phyloP scores from a whole-genome alignment of 2,888 invertebrate genomes.

The Dynastes tityus region DNA sequence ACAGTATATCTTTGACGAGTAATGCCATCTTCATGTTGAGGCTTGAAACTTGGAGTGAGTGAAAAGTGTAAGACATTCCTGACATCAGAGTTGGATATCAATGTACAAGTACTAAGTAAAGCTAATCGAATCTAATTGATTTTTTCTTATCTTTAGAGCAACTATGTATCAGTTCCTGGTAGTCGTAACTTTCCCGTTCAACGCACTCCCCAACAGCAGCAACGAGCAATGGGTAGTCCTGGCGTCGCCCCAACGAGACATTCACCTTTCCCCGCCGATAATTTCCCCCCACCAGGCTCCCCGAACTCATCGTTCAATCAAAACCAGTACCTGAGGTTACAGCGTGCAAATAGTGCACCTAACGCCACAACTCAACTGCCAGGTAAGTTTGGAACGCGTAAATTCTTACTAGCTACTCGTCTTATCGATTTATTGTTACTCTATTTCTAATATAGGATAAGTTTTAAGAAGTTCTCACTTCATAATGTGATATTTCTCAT shows the following conservation, averaged over 20 bases:
- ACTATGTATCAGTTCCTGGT: conserved; percentile 61
- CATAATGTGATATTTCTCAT: not conserved
- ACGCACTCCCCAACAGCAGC: conserved; percentile 61
- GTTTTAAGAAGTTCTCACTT: conserved; percentile 46
- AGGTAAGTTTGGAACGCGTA: conserved; percentile 68
- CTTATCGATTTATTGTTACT: conserved; percentile 13
- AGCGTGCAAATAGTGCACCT: conserved; percentile 74
- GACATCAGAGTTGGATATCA: too few relatives aligned
- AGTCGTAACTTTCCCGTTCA: conserved; percentile 60
- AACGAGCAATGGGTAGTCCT: conserved; percentile 72
- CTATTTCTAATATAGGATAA: conserved; percentile 34
- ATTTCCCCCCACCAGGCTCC: conserved; percentile 73
- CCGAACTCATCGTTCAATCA: conserved; percentile 70
- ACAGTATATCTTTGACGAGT: too few relatives aligned
- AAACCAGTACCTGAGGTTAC: conserved; percentile 73
- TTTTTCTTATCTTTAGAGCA: conserved; percentile 57
- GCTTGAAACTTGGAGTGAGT: too few relatives aligned
- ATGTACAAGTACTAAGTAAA: too few relatives aligned
- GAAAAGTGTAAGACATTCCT: too few relatives aligned
- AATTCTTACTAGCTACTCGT: not conserved
- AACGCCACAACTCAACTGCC: conserved; percentile 75
- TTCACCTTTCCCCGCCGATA: conserved; percentile 73
- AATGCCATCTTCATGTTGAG: too few relatives aligned
- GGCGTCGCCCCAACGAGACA: conserved; percentile 73
- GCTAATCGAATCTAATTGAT: not conserved